Conservation (phyloP, 2,888 invertebrate species). For the Diabrotica balteata region DNA sequence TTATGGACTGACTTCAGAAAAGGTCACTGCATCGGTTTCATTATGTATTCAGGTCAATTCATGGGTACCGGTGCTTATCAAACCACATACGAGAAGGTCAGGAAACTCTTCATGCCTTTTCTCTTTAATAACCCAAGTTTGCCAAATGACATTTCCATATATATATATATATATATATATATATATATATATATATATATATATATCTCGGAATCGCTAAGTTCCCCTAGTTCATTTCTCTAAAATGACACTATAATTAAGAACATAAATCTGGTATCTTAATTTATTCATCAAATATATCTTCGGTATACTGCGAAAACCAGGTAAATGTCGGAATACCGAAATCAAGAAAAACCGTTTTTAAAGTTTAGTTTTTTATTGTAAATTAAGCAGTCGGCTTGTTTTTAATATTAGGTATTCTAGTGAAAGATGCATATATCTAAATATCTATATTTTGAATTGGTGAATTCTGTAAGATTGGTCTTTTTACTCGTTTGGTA, state of each 20-base stretch:
- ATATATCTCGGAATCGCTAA: no score
- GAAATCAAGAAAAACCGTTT: no score
- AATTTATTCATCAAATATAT: constrained; percentile 3
- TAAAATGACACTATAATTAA: not conserved
- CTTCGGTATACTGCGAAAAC: no score
- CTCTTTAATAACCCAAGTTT: constrained; percentile 13
- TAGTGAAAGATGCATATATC: no score
- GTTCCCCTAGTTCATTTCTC: no score
- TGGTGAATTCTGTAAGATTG: no score
- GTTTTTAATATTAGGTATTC: no score
- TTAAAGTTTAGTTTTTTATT: no score
- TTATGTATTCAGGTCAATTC: constrained; percentile 45
- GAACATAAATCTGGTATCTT: not conserved
- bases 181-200: constrained; percentile 1
- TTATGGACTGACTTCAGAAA: constrained; percentile 51
- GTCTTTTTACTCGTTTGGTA: no score
- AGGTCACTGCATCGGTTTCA: constrained; percentile 50
- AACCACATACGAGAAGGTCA: constrained; percentile 29
- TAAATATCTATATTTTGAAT: no score
- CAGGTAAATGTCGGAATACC: no score
- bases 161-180: not conserved
- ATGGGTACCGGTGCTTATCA: constrained; percentile 30
- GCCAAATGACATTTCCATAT: constrained; percentile 4
- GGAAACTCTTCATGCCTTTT: constrained; percentile 18
- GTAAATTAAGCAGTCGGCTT: no score